A percentile compares a stretch with the other conserved stretches of the same genome.
These are phyloP conservation scores for Phaedon cochleariae DNA, from an alignment of 2,888 invertebrate genomes.

Conservation along the genomic window DNA sequence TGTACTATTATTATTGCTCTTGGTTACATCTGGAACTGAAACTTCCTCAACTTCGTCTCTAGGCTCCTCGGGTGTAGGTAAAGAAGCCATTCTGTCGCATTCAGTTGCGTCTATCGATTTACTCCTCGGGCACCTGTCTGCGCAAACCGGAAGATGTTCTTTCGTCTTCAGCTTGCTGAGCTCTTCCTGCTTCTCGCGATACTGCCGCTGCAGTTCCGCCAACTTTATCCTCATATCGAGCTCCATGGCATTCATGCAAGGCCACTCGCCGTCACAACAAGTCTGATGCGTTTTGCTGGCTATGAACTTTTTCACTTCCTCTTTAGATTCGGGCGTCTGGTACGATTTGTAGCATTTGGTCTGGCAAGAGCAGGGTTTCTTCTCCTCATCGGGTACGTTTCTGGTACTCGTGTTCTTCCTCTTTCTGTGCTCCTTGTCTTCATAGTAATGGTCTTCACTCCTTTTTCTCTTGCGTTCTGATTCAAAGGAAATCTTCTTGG, in stretches of 20 bases:
- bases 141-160: conserved; percentile 52
- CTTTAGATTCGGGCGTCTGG: conserved; percentile 61
- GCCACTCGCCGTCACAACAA: conserved; percentile 57
- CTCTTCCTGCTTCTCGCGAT: conserved; percentile 85
- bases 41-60: neutral
- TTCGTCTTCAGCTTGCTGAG: conserved; percentile 75
- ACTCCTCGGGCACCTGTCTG: conserved; percentile 65
- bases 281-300: conserved; percentile 53
- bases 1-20: neutral
- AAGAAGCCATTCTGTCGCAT: conserved; percentile 55
- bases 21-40: neutral
- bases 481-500: conserved; percentile 55
- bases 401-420: conserved; percentile 40
- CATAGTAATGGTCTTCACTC: too few species aligned
- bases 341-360: conserved; percentile 52
- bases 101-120: conserved; percentile 54
- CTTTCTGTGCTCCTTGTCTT: conserved; percentile 48
- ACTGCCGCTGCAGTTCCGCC: conserved; percentile 82
- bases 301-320: conserved; percentile 58
- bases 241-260: conserved; percentile 76
- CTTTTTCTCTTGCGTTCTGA: conserved; percentile 60
- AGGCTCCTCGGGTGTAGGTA: conserved; percentile 41
- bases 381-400: conserved; percentile 35
- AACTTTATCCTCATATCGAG: conserved; percentile 82
- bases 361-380: conserved; percentile 49